Evolutionary conservation across 2,888 invertebrate genomes (phyloP).

Genomic region (Tachystola acroxantha): DNA sequence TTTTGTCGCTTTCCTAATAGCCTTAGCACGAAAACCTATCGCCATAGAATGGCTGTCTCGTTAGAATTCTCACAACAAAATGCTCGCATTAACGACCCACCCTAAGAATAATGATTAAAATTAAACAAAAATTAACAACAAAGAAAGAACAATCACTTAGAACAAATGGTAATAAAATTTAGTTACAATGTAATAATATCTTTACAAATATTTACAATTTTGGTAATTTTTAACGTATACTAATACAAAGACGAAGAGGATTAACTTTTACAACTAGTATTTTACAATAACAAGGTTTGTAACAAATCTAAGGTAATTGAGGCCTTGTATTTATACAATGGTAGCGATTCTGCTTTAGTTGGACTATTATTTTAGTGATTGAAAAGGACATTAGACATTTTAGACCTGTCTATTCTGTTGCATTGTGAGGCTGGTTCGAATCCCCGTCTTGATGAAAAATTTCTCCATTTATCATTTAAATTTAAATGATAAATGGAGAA

Average conservation of each 20-base stretch:
- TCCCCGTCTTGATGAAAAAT: too few relatives aligned
- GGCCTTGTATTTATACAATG: constrained; percentile 41
- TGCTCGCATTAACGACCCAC: too few relatives aligned
- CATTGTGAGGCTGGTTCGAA: too few relatives aligned
- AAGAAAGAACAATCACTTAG: constrained; percentile 73
- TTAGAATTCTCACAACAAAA: too few relatives aligned
- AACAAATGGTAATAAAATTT: constrained; percentile 77
- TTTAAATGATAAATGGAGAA: too few relatives aligned
- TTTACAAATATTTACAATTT: constrained; percentile 75
- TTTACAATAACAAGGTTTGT: constrained; percentile 65
- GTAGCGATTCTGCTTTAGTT: too few relatives aligned
- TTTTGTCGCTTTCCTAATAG: too few relatives aligned
- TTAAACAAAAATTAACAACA: constrained; percentile 73
- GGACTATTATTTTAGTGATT: too few relatives aligned
- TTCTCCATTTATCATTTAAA: too few relatives aligned
- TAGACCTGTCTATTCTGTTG: constrained; percentile 15
- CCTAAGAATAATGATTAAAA: constrained; percentile 42
- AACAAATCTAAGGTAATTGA: constrained; percentile 52
- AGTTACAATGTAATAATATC: constrained; percentile 72
- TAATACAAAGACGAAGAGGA: constrained; percentile 64
- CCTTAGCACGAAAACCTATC: too few relatives aligned
- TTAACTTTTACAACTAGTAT: constrained; percentile 49
- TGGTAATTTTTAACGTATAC: constrained; percentile 74
- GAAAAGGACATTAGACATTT: constrained; percentile 32
- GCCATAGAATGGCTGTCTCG: too few relatives aligned